Evolutionary conservation across 2,113 vertebrate genomes (phyloP).

Genomic region (Limanda limanda): DNA sequence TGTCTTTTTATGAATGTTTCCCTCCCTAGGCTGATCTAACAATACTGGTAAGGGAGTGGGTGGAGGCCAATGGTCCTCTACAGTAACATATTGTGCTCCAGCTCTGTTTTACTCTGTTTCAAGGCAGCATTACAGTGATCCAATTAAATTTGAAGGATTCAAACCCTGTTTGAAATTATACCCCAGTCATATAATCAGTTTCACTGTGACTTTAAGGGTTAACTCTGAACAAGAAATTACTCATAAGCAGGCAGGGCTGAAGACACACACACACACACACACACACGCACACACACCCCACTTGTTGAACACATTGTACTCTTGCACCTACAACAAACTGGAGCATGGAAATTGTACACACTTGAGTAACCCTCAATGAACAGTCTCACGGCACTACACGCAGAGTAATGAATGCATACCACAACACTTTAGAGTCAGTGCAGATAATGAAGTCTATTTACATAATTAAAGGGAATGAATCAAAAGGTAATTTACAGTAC

Average conservation of each 20-base stretch:
- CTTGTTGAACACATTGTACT: slow-evolving; percentile 9
- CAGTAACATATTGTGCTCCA: not conserved
- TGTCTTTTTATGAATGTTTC: not conserved
- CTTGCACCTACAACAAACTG: slow-evolving; percentile 15
- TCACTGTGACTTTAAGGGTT: slow-evolving; percentile 5
- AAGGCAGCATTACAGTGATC: not conserved
- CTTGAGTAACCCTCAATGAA: slow-evolving; percentile 55
- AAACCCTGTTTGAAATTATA: not conserved
- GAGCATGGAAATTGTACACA: slow-evolving; percentile 45
- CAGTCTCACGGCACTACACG: slow-evolving; percentile 35
- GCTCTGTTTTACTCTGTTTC: not conserved
- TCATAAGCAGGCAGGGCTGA: not conserved
- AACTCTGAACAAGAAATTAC: not conserved
- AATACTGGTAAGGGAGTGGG: not conserved
- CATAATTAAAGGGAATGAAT: slow-evolving; percentile 80
- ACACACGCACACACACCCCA: not conserved
- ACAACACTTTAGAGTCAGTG: slow-evolving; percentile 66
- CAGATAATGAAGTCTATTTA: slow-evolving; percentile 77
- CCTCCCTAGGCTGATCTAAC: not conserved
- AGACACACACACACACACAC: not conserved
- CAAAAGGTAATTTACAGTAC: slow-evolving; percentile 76
- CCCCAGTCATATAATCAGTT: not conserved
- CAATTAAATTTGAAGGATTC: slow-evolving; percentile 1
- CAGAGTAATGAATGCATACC: slow-evolving; percentile 70
- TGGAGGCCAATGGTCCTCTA: slow-evolving; percentile 2